phyloP scores from a whole-genome alignment of 2,888 invertebrate genomes.

The Cheilosia urbana region DNA sequence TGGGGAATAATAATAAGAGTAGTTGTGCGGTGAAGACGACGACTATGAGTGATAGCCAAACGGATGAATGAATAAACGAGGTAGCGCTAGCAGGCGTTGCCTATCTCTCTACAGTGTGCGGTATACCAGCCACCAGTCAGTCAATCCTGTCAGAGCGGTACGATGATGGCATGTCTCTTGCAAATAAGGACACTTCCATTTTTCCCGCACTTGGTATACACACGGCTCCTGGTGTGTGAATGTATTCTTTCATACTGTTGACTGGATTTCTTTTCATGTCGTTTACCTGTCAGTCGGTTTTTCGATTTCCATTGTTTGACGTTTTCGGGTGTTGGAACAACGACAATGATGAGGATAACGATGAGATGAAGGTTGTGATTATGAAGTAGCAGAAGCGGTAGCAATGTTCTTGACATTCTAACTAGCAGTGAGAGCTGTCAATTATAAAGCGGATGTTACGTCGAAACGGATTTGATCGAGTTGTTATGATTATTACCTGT shows the following conservation, averaged over 20 bases:
- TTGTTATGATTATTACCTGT: slow-evolving; percentile 7
- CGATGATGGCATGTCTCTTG: slow-evolving; percentile 49
- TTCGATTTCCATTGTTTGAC: slow-evolving; percentile 64
- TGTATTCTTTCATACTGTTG: slow-evolving; percentile 48
- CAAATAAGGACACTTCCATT: slow-evolving; percentile 57
- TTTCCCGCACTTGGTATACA: neutral
- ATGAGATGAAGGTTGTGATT: slow-evolving; percentile 55
- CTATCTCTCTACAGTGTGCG: slow-evolving; percentile 48
- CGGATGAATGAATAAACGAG: slow-evolving; percentile 53
- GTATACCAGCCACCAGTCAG: slow-evolving; percentile 52
- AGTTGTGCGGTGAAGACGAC: slow-evolving; percentile 47
- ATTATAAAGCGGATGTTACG: slow-evolving; percentile 26
- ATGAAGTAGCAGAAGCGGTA: slow-evolving; percentile 38
- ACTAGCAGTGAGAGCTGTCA: slow-evolving; percentile 73
- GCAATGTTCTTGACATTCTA: slow-evolving; percentile 72
- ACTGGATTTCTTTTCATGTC: slow-evolving; percentile 65
- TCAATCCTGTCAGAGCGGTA: slow-evolving; percentile 54
- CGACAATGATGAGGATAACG: slow-evolving; percentile 1
- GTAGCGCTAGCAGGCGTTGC: slow-evolving; percentile 47
- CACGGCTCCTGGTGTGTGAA: slow-evolving; percentile 4
- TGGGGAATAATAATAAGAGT: slow-evolving; percentile 64
- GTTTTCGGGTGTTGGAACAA: slow-evolving; percentile 40
- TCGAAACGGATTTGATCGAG: slow-evolving; percentile 29
- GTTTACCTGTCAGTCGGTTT: slow-evolving; percentile 54
- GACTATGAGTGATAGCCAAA: slow-evolving; percentile 61